Evolutionary conservation across 2,113 vertebrate species (phyloP), one percentile per base, ranked within the genome.

Genomic region (Sinocyclocheilus anshuiensis): DNA sequence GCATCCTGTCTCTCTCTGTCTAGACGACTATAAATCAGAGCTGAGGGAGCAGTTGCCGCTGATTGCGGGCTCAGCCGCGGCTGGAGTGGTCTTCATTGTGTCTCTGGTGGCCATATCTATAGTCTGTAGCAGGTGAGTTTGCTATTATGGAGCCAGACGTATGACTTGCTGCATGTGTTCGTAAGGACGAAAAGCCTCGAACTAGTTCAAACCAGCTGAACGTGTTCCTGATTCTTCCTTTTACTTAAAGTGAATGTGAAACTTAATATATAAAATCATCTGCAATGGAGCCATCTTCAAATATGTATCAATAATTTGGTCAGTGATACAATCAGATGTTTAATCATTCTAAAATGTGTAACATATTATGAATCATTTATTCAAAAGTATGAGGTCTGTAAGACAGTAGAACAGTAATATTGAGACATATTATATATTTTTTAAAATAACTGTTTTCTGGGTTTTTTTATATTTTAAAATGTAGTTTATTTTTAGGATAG

Each of bases 21-120:
- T 93, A 99, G 98, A 99, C 42, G 98, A 99, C 92, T 99, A 98
- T 95, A 99, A 99, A 93, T 99, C 98, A 0, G 98, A 99, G 93
- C 94, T 99, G 93, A 96, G 98, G 79, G 98, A 99, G 83, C 98
- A 99, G 93, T 94, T 99, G 90, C 98, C 98, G 7, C 90, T 99
- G 94, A 99, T 99, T 0, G 98, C 98, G 0, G 98, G 98, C 10
- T 99, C 98, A 0, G 98, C 97, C 0, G 98, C 98, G 0, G 98
- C 98, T 0, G 98, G 97, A 0, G 96, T 99, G 24, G 98, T 99
- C 89, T 99, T 99, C 85, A 96, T 99, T 0, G 98, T 99, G 81
- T 99, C 98, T 0, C 92, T 99, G 86, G 97, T 99, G 89, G 98
- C 97, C 76, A 98, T 99, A 92, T 98, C 97, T 78, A 97, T 99